Evolutionary conservation across 2,797 vertebrate species (phyloP).

Genomic region (Rachycentron canadum): DNA sequence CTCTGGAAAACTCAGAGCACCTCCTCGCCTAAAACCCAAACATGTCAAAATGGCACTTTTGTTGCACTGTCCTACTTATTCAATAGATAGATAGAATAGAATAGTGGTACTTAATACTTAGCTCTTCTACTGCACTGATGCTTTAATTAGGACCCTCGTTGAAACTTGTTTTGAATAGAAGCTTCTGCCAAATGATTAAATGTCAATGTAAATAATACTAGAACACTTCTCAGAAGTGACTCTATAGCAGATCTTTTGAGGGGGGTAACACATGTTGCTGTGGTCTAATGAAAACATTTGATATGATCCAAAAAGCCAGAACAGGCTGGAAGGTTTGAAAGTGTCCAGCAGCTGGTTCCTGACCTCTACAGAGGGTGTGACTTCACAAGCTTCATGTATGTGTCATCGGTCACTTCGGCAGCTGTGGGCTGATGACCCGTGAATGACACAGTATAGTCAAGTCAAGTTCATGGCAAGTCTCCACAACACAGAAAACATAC

Average conservation of each 20-base stretch:
- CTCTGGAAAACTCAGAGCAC: too few relatives aligned
- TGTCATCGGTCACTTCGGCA: not conserved
- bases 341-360: not conserved
- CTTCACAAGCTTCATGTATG: not conserved
- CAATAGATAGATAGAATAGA: too few relatives aligned
- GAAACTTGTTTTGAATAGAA: too few relatives aligned
- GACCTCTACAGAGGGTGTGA: not conserved
- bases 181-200: too few relatives aligned
- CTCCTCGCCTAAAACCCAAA: too few relatives aligned
- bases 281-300: not conserved
- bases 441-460: conserved; percentile 1
- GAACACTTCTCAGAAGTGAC: not conserved
- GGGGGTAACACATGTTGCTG: not conserved
- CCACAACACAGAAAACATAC: not conserved
- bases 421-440: conserved; percentile 13
- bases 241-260: not conserved
- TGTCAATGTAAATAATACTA: too few relatives aligned
- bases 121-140: too few relatives aligned
- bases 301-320: not conserved
- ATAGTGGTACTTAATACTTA: too few relatives aligned
- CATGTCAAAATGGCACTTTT: too few relatives aligned
- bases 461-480: not conserved
- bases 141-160: too few relatives aligned
- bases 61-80: too few relatives aligned
- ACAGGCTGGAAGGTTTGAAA: not conserved